phyloP scores from a whole-genome alignment of 2,888 invertebrate species.

The Dasysyrphus tricinctus region DNA sequence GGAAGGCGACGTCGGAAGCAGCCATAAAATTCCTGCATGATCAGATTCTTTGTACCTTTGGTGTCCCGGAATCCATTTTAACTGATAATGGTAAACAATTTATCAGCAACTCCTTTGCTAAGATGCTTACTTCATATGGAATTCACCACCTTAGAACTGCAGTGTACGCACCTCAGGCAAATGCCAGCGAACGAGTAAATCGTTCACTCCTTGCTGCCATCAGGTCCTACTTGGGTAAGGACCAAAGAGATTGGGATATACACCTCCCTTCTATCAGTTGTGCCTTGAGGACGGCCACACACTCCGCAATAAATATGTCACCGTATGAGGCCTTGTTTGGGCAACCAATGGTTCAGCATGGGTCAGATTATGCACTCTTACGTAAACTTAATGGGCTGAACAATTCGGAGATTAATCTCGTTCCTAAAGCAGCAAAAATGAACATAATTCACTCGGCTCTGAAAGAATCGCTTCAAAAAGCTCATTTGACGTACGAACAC shows the following conservation, averaged over 20 bases:
- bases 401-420: too few species aligned
- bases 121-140: background rate
- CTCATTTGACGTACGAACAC: too few species aligned
- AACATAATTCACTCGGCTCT: too few species aligned
- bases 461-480: too few species aligned
- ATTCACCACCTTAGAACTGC: background rate
- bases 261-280: background rate
- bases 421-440: too few species aligned
- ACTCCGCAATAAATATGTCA: too few species aligned
- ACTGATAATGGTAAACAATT: conserved; percentile 1
- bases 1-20: background rate
- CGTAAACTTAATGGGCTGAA: too few species aligned
- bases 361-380: too few species aligned
- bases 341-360: too few species aligned
- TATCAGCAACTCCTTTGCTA: background rate
- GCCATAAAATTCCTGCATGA: background rate
- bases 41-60: background rate
- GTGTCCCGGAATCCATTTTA: background rate
- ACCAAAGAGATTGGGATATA: background rate
- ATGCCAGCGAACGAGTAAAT: too few species aligned
- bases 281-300: background rate
- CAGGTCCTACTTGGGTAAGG: background rate
- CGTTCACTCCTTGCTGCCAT: too few species aligned
- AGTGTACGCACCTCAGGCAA: background rate
- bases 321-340: too few species aligned